A percentile compares a stretch with the other conserved stretches of the same genome.
phyloP scores from a whole-genome alignment of 2,797 vertebrate genomes.

The Myotis vivesi region DNA sequence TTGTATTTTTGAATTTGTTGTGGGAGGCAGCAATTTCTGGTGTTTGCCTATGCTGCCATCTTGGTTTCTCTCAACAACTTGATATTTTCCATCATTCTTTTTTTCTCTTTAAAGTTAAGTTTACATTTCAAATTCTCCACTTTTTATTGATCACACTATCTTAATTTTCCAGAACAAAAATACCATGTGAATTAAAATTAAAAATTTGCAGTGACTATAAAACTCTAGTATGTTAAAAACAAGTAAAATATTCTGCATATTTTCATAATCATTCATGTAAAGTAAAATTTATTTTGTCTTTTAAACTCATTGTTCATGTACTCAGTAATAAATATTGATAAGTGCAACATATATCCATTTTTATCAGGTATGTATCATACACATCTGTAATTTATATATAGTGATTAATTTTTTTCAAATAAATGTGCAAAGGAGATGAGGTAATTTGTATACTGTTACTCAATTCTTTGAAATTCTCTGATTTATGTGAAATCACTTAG shows the following conservation, averaged over 20 bases:
- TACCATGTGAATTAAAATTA: neutral
- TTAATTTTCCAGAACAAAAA: constrained; percentile 21
- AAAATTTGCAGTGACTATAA: neutral
- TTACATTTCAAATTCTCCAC: neutral
- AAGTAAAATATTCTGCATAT: neutral
- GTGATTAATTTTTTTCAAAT: neutral
- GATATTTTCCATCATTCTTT: neutral
- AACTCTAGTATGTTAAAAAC: neutral
- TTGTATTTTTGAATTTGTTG: too few species aligned
- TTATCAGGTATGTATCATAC: neutral
- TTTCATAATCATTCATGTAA: constrained; percentile 23
- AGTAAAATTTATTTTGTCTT: neutral
- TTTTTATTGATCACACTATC: neutral
- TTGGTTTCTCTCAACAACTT: neutral
- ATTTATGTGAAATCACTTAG: neutral
- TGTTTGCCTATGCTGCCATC: too few species aligned
- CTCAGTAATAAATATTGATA: neutral
- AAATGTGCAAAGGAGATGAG: neutral
- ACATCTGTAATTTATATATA: neutral
- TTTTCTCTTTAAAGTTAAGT: neutral
- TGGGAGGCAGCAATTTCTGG: too few species aligned
- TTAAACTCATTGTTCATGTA: neutral
- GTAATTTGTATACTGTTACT: neutral
- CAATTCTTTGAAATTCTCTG: neutral
- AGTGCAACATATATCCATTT: neutral